Evolutionary conservation across 2,113 vertebrate genomes (phyloP).

Genomic region (Scatophagus argus): DNA sequence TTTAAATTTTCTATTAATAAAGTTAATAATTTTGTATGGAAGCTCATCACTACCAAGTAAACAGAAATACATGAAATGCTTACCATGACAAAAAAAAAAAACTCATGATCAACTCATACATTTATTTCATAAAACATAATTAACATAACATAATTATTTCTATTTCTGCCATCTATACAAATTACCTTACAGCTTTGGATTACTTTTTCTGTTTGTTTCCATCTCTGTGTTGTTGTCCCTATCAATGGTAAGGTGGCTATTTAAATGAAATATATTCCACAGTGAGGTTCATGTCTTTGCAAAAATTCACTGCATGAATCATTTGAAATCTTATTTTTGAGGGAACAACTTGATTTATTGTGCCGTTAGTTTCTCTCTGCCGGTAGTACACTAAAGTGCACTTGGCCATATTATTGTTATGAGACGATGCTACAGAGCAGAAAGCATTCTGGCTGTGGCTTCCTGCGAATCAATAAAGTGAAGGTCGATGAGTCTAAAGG

Average conservation of each 20-base stretch:
- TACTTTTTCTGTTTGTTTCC: neutral
- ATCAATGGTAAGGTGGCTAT: neutral
- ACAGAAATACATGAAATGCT: too few species aligned
- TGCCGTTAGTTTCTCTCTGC: neutral
- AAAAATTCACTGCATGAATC: neutral
- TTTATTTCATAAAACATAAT: too few species aligned
- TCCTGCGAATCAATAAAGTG: slow-evolving; percentile 28
- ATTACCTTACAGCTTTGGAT: too few species aligned
- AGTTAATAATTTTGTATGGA: neutral
- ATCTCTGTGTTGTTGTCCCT: neutral
- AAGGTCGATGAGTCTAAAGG: slow-evolving; percentile 17
- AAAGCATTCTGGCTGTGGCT: slow-evolving; percentile 1
- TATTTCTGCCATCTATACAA: too few species aligned
- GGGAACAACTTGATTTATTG: neutral
- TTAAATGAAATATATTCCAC: slow-evolving; percentile 2
- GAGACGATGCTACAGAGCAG: neutral
- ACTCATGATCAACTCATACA: too few species aligned
- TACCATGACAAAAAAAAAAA: too few species aligned
- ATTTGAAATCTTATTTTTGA: slow-evolving; percentile 23
- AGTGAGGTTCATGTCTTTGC: neutral
- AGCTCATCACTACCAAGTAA: too few species aligned
- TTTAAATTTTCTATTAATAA: neutral
- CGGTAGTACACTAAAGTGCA: neutral
- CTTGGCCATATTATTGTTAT: neutral
- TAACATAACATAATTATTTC: neutral